Evolutionary conservation across 1,140 invertebrate genomes (phyloP), one percentile per base, ranked within the genome.

Genomic region (Apis laboriosa): DNA sequence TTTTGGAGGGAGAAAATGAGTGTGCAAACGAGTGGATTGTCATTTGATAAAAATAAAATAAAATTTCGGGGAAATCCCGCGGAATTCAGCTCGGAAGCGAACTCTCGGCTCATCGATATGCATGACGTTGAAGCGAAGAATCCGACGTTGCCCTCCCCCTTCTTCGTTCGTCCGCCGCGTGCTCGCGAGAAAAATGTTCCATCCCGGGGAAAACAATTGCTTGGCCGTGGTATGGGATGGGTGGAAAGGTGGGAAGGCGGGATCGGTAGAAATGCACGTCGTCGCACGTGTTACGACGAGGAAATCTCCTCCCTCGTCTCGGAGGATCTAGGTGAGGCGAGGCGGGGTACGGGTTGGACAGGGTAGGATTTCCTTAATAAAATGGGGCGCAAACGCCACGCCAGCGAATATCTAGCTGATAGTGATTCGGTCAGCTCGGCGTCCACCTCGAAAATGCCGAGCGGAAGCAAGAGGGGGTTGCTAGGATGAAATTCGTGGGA

Each of bases 391-490:
- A 92, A 93, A 93, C 86, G 92, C 92, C 91, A 90, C 89, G 92
- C 92, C 89, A 92, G 91, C 92, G 90, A 92, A 93, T 93, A 93
- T 92, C 91, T 87, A 84, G 92, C 91, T 90, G 91, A 92, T 93
- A 92, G 91, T 90, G 87, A 89, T 88, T 89, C 84, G 90, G 92
- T 92, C 92, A 92, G 90, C 91, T 90, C 91, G 79, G 83, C 85
- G 91, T 91, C 91, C 90, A 90, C 84, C 87, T 90, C 87, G 88
- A 88, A 89, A 89, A 86, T 86, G 81, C 87, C 84, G 78, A 82
- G 84, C 78, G 71, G 72, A 77, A 76, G 34, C 56, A 75, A 78
- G 68, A 56, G 78, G 82, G 86, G 86, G 87, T 81, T 87, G 89
- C 85, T 85, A 85, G 84, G 86, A 60, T 85, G 75, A 76, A 83